phyloP scores from a whole-genome alignment of 2,797 vertebrate species.

The Bufotes viridis region DNA sequence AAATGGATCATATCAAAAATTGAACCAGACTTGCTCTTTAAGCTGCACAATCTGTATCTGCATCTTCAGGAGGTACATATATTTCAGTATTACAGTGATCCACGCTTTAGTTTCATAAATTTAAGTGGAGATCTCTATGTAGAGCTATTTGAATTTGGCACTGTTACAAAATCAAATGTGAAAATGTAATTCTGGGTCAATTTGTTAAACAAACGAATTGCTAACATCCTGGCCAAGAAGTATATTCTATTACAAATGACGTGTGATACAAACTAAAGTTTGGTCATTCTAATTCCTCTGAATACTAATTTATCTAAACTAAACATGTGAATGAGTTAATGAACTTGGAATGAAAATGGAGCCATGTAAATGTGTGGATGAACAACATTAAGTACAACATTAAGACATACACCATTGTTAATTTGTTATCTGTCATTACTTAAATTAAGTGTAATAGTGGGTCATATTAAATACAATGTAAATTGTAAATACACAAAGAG shows the following conservation, averaged over 20 bases:
- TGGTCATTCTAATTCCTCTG: too few species aligned
- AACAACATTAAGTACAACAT: conserved; percentile 41
- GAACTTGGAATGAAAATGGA: conserved; percentile 42
- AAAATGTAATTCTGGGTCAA: not conserved
- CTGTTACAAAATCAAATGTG: not conserved
- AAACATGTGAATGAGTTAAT: conserved; percentile 20
- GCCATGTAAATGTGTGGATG: conserved; percentile 35
- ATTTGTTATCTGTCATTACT: not conserved
- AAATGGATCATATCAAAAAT: not conserved
- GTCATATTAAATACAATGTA: not conserved
- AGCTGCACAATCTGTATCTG: not conserved
- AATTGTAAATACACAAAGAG: not conserved
- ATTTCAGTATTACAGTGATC: not conserved
- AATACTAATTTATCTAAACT: not conserved
- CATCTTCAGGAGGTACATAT: not conserved
- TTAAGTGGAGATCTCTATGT: not conserved
- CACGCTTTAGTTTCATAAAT: not conserved
- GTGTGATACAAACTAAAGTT: not conserved
- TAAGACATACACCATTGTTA: conserved; percentile 19
- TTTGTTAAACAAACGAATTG: not conserved
- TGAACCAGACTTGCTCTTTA: not conserved
- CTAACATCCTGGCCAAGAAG: not conserved
- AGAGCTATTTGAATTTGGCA: not conserved
- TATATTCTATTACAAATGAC: not conserved
- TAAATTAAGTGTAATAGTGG: not conserved